A percentile compares a stretch with the other conserved stretches of the same genome.
Evolutionary conservation across 1,140 invertebrate genomes (phyloP).

Genomic region (Centruroides vittatus): DNA sequence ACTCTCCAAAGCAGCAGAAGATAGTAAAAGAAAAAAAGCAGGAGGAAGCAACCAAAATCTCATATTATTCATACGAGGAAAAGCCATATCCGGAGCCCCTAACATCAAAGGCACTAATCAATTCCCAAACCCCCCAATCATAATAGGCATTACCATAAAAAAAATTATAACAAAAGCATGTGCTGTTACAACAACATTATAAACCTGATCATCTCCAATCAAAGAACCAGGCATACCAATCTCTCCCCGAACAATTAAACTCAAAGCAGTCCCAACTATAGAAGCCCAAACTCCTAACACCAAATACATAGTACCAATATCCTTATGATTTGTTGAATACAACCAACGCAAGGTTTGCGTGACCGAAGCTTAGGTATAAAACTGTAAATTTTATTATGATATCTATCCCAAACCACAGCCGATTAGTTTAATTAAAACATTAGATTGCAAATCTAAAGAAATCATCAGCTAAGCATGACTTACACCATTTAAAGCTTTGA

Average conservation of each 20-base stretch:
- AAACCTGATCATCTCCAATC: conserved; percentile 50
- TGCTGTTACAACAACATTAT: conserved; percentile 52
- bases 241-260: conserved; percentile 50
- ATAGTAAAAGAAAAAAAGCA: conserved; percentile 41
- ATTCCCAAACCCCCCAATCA: conserved; percentile 65
- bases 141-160: conserved; percentile 59
- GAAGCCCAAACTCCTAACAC: conserved; percentile 49
- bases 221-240: conserved; percentile 41
- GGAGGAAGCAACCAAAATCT: conserved; percentile 54
- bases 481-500: background rate
- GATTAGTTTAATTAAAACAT: background rate
- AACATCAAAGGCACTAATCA: conserved; percentile 57
- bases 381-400: no score
- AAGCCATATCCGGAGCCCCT: conserved; percentile 53
- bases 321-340: conserved; percentile 56
- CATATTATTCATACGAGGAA: conserved; percentile 61
- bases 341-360: conserved; percentile 29
- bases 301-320: conserved; percentile 60
- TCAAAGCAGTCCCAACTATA: conserved; percentile 45
- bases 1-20: conserved; percentile 39
- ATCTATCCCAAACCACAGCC: no score
- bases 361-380: no score
- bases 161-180: conserved; percentile 67
- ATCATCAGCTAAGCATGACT: background rate
- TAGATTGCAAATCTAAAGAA: conserved; percentile 6